A percentile compares a stretch with the other conserved stretches of the same genome.
Evolutionary conservation across 92 coral and sea anemone species (phyloP).

Genomic region (Actinostola sp.): DNA sequence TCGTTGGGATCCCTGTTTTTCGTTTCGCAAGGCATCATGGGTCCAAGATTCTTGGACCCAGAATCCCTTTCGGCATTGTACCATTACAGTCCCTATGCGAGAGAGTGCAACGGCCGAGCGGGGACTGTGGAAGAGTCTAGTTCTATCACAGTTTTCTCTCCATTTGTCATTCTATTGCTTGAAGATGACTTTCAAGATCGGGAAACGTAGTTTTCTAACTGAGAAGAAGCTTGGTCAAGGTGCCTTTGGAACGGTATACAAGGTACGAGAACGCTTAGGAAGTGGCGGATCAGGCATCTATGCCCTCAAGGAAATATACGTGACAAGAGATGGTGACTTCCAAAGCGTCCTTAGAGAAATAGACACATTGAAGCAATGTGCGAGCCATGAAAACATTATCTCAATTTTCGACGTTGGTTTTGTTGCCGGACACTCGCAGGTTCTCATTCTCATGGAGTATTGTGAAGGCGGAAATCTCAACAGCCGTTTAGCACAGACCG

Average conservation of each 20-base stretch:
- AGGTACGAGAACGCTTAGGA: slow-evolving; percentile 39
- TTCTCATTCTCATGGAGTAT: slow-evolving; percentile 67
- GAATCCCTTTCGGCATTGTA: too few species aligned
- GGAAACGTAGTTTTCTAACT: not conserved
- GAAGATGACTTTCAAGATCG: too few species aligned
- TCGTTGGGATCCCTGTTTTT: too few species aligned
- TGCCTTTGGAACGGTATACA: slow-evolving; percentile 72
- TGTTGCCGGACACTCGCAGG: not conserved
- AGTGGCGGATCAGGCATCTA: slow-evolving; percentile 27
- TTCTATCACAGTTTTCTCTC: too few species aligned
- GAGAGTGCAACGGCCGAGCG: too few species aligned
- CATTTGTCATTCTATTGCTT: too few species aligned
- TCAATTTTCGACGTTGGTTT: not conserved
- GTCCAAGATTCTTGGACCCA: too few species aligned
- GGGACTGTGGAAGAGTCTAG: too few species aligned
- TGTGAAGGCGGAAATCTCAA: slow-evolving; percentile 72
- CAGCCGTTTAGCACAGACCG: slow-evolving; percentile 59
- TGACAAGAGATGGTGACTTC: slow-evolving; percentile 27
- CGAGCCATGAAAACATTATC: slow-evolving; percentile 25
- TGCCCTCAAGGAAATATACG: slow-evolving; percentile 64
- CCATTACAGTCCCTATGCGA: too few species aligned
- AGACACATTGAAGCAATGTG: slow-evolving; percentile 50
- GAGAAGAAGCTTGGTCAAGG: slow-evolving; percentile 57
- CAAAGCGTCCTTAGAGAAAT: slow-evolving; percentile 21
- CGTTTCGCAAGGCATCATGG: too few species aligned